Evolutionary conservation across 2,113 vertebrate genomes (phyloP), one percentile per base, ranked within the genome.

Genomic region (Psettodes erumei): DNA sequence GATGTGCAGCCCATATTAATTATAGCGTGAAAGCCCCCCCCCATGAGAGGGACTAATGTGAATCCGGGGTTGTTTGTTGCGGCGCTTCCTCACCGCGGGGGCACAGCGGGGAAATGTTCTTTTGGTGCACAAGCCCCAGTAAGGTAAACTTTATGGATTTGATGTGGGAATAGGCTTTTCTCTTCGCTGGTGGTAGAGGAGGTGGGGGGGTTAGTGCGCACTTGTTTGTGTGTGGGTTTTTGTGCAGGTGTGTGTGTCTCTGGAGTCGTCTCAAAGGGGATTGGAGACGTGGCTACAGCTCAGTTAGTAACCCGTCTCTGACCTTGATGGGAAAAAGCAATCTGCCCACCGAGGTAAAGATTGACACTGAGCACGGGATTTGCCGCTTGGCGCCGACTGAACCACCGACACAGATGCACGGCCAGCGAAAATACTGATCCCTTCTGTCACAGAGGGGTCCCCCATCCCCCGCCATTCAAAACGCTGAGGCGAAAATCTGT

Each of bases 301-400:
- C 86, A 75, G 83, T 85, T 77, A 66, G 76, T 83, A 81, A 93
- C 91, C 91, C 74, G 86, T 80, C 68, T 77, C 38, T 89, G 91
- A 93, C 93, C 93, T 92, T 91, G 89, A 84, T 74, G 66, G n/a
- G 74, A 84, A 88, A 89, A 91, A 91, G 88, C 86, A 90, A 90
- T 93, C 79, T 92, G 86, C 62, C 76, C 71, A 77, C 30, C 16
- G 51, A 84, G 77, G 77, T 71, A 81, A 75, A 85, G 15, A n/a
- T 6, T 79, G 77, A 83, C 70, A 85, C 70, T 30, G 60, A 30
- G 62, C 40, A 53, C 3, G 63, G 86, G 84, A 85, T 91, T 87
- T 88, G 81, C 74, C 71, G 77, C 76, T 79, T 68, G 67, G 61
- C 71, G 55, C 75, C 6, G 70, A 53, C 80, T 70, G 43, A 69